These are phyloP conservation scores for Benitochromis conjunctus DNA, from an alignment of 2,113 vertebrate genomes.

Conservation along the genomic window DNA sequence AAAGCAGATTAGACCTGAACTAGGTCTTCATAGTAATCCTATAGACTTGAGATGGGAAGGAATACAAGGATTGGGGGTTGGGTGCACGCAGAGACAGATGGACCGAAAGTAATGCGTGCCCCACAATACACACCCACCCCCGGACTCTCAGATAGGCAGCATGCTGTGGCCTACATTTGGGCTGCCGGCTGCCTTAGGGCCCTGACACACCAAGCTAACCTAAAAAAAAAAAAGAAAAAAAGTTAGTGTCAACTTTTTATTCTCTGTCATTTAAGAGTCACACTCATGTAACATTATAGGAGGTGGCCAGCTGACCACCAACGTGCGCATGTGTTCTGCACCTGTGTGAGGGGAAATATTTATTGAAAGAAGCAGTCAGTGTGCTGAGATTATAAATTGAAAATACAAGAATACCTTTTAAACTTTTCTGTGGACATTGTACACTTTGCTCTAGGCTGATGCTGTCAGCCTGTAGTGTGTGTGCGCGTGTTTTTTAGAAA, in stretches of 20 bases:
- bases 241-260: background rate
- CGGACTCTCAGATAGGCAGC: background rate
- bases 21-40: background rate
- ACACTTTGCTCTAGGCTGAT: background rate
- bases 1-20: slow-evolving; percentile 37
- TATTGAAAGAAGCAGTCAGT: background rate
- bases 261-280: background rate
- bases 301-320: background rate
- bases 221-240: background rate
- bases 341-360: background rate
- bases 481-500: background rate
- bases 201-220: slow-evolving; percentile 21
- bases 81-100: slow-evolving; percentile 31
- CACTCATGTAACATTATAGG: background rate
- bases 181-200: slow-evolving; percentile 7
- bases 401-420: background rate
- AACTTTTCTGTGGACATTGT: background rate
- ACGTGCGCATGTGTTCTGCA: background rate
- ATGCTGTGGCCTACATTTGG: slow-evolving; percentile 58
- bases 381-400: background rate
- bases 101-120: slow-evolving; percentile 35
- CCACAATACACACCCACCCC: background rate
- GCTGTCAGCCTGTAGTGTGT: background rate
- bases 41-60: background rate
- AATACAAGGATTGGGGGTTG: background rate